Evolutionary conservation across 2,888 invertebrate genomes (phyloP), one percentile per base, ranked within the genome.

Genomic region (Muschampia plurimacula): DNA sequence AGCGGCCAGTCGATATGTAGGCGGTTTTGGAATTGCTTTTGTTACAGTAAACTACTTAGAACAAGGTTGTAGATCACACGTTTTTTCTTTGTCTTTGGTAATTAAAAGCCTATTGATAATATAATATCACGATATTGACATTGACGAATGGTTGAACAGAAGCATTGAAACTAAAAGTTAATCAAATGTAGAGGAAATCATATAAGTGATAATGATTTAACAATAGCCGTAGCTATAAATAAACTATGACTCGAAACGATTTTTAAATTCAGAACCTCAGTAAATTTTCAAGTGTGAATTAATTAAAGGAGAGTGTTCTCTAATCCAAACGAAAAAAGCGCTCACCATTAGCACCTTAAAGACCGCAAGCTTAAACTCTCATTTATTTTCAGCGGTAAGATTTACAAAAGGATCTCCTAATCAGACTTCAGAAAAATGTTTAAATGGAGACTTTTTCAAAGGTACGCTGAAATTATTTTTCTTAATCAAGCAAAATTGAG

Each of bases 321-420:
- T 67, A 67, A 67, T 57, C 55, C 55, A 41, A 66, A 57, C 55
- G 55, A 67, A 67, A 67, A 66, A 67, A 67, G 41, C 67, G 67
- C 55, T 41, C 67, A 49, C 55, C 36, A 36, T 67, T 67, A 67
- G 28, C 67, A 57, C 67, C 67, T 67, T 9, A 67, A 15, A 67
- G 57, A 67, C 67, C 67, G 67, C 55, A 32, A 55, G 67, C 55
- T 67, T 67, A 67, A 67, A 67, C 36, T 15, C 67, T 55, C 67
- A 57, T 67, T 67, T 67, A 67, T 67, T 57, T 57, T 39, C 57
- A 39, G 15, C 15, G 41, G 67, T 41, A 41, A 67, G 44, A 67
- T 44, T 67, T 44, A 59, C 67, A 57, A 44, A 67, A 67, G 67
- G 22, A 44, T 55, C 41, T 67, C 13, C 67, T 67, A 57, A 67